Conservation (phyloP, 2,888 invertebrate species). For the Calliopum simillimum region DNA sequence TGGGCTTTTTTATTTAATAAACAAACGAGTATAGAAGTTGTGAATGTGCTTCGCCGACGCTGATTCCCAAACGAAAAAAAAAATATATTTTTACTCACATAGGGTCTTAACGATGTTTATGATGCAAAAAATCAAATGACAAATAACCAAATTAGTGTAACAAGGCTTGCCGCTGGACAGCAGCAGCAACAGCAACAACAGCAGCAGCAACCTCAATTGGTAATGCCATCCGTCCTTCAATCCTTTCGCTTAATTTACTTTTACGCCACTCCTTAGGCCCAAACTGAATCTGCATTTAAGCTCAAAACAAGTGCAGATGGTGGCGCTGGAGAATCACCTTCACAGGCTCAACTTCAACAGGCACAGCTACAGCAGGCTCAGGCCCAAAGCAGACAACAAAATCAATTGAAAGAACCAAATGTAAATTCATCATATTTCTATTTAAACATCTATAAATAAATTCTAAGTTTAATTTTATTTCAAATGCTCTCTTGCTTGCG, state of each 20-base stretch:
- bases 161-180: constrained; percentile 35
- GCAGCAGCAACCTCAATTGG: constrained; percentile 12
- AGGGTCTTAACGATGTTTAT: constrained; percentile 47
- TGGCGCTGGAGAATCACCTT: constrained; percentile 16
- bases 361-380: constrained; percentile 38
- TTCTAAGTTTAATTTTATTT: constrained; percentile 19
- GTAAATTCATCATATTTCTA: constrained; percentile 46
- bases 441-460: constrained; percentile 46
- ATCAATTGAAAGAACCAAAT: constrained; percentile 39
- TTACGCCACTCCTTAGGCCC: constrained; percentile 9
- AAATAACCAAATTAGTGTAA: constrained; percentile 13
- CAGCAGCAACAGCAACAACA: constrained; percentile 11
- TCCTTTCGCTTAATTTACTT: too few relatives aligned
- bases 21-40: too few relatives aligned
- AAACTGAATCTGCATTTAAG: constrained; percentile 30
- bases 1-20: too few relatives aligned
- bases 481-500: background rate
- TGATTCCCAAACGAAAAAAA: too few relatives aligned
- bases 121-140: constrained; percentile 33
- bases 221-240: background rate
- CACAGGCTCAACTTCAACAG: constrained; percentile 39
- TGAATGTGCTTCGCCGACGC: too few relatives aligned
- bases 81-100: background rate
- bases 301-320: constrained; percentile 27
- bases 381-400: constrained; percentile 43